A percentile compares a stretch with the other conserved stretches of the same genome.
These are phyloP conservation scores for Eulacestoma nigropectus DNA, from an alignment of 2,113 vertebrate species.

Conservation along the genomic window DNA sequence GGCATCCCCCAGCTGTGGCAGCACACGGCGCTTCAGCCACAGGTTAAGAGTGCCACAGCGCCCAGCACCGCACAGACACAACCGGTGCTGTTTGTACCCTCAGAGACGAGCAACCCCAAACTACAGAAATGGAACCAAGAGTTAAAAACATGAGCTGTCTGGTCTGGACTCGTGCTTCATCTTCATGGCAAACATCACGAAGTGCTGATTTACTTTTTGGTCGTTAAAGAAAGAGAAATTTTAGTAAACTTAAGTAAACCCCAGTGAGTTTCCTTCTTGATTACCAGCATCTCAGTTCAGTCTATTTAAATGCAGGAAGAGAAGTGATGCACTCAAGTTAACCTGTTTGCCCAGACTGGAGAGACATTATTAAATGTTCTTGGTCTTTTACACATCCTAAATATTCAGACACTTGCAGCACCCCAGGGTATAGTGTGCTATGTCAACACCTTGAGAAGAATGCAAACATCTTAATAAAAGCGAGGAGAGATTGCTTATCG, in stretches of 20 bases:
- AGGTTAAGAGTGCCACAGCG: accelerated
- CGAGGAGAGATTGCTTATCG: neutral
- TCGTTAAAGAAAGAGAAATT: neutral
- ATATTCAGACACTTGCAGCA: neutral
- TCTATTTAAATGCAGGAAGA: neutral
- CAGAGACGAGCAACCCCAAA: neutral
- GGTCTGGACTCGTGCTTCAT: neutral
- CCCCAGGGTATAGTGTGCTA: neutral
- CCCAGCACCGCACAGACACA: neutral
- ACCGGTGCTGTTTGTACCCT: neutral
- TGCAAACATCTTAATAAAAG: neutral
- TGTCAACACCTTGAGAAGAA: neutral
- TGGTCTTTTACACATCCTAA: neutral
- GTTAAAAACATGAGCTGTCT: neutral
- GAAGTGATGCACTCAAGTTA: neutral
- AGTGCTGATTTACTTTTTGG: neutral
- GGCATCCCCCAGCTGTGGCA: neutral
- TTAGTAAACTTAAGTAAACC: neutral
- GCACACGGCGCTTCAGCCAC: neutral
- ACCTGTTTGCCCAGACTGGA: neutral
- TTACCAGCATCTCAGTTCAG: neutral
- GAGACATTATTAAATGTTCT: neutral
- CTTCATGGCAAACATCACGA: neutral
- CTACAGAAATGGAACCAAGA: neutral
- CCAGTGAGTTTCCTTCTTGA: neutral